phyloP scores from a whole-genome alignment of 2,113 vertebrate genomes.

The Bufo bufo region DNA sequence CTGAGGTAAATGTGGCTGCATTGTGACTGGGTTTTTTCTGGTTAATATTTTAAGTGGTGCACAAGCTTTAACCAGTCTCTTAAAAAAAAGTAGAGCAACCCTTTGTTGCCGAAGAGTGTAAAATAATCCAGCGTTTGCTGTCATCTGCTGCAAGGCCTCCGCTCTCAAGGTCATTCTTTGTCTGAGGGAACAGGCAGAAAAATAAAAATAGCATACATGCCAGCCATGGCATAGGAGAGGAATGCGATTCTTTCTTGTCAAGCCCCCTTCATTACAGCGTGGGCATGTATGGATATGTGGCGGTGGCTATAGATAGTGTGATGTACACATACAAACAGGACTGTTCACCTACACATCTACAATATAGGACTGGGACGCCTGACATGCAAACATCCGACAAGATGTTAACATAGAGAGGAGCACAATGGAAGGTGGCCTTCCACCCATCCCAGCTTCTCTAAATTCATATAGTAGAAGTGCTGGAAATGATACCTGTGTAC shows the following conservation, averaged over 20 bases:
- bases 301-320: too few relatives aligned
- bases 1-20: background rate
- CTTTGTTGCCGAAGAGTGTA: constrained; percentile 31
- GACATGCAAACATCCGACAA: too few relatives aligned
- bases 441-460: too few relatives aligned
- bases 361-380: too few relatives aligned
- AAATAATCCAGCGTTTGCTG: constrained; percentile 44
- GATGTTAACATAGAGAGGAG: too few relatives aligned
- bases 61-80: background rate
- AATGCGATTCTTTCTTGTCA: constrained; percentile 5
- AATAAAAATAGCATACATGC: constrained; percentile 46
- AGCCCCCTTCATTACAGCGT: background rate
- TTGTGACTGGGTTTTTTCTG: background rate
- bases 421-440: too few relatives aligned
- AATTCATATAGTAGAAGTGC: too few relatives aligned
- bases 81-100: background rate
- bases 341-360: too few relatives aligned
- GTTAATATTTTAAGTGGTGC: background rate
- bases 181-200: constrained; percentile 28
- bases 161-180: constrained; percentile 53
- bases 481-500: too few relatives aligned
- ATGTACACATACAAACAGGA: too few relatives aligned
- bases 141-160: constrained; percentile 42
- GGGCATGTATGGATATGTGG: too few relatives aligned
- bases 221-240: constrained; percentile 22